Evolutionary conservation across 2,113 vertebrate species (phyloP), one percentile per base, ranked within the genome.

Genomic region (Panthera tigris): DNA sequence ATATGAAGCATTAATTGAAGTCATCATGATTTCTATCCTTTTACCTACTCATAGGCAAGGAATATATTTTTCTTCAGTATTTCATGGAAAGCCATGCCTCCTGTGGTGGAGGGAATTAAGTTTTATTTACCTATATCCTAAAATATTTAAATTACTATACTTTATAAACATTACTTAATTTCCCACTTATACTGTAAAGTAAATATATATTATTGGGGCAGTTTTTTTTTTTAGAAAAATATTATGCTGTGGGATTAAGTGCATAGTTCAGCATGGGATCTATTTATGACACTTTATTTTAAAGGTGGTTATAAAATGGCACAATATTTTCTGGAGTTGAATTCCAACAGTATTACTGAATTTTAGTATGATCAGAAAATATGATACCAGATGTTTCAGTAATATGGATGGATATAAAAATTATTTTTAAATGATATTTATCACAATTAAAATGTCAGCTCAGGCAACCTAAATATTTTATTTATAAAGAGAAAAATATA

Each of bases 101-200:
- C 8, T 50, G 9, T 48, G 7, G 29, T 71, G 31, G 9, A 61
- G 12, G 68, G 18, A 93, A 91, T 85, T 84, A 65, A 41, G 1
- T 1, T 78, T 73, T 89, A 81, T 89, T 93, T 96, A 96, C 55
- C 69, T 31, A 82, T 10, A 80, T 15, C 16, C 23, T 76, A 74
- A 89, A 88, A 41, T 23, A 57, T 84, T 50, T 39, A 71, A 97
- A 93, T 92, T 74, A 61, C 36, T 97, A 3, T 65, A 66, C 25
- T 95, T 94, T 55, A 71, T 2, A 95, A 91, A 68, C 4, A 33
- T 79, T 96, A 81, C 55, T 85, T 97, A 95, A 94, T 79, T 76
- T 95, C 63, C n/a, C 4, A 89, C 50, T 97, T 71, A 80, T 71
- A 50, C 69, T 27, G 31, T 88, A 87, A 78, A 76, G 36, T 71